These are phyloP conservation scores for Sprattus sprattus DNA, from an alignment of 2,113 vertebrate genomes.

Conservation along the genomic window DNA sequence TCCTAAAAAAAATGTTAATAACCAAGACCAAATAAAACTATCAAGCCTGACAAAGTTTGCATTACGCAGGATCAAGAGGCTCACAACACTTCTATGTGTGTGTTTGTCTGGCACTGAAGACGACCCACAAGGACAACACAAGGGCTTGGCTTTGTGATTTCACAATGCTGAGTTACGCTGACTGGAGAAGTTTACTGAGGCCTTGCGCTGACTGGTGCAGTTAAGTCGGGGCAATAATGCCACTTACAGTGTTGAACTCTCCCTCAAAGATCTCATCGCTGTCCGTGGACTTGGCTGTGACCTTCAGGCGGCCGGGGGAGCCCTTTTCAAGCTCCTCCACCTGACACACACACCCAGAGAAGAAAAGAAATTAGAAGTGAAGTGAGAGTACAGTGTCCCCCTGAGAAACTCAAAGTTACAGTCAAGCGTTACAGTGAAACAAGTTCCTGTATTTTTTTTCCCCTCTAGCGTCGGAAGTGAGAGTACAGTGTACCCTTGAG, in stretches of 20 bases:
- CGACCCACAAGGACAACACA: too few species aligned
- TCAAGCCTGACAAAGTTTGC: too few species aligned
- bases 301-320: constrained; percentile 85
- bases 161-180: not conserved
- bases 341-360: constrained; percentile 61
- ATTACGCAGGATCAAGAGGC: too few species aligned
- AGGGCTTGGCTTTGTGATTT: not conserved
- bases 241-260: constrained; percentile 89
- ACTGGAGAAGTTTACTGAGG: not conserved
- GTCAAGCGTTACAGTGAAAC: too few species aligned
- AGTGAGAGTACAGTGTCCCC: not conserved
- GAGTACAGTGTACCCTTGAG: too few species aligned
- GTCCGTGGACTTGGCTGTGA: constrained; percentile 85
- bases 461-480: not conserved
- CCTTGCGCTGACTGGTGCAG: not conserved
- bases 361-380: not conserved
- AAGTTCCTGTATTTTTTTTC: too few species aligned
- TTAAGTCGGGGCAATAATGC: not conserved
- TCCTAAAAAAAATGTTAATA: too few species aligned
- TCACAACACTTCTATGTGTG: too few species aligned
- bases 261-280: constrained; percentile 75
- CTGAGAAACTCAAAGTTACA: not conserved
- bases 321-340: constrained; percentile 87
- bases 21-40: too few species aligned
- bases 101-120: too few species aligned